A percentile compares a stretch with the other conserved stretches of the same genome.
Conservation (phyloP, 2,113 vertebrate species). For the Hippopotamus amphibius region DNA sequence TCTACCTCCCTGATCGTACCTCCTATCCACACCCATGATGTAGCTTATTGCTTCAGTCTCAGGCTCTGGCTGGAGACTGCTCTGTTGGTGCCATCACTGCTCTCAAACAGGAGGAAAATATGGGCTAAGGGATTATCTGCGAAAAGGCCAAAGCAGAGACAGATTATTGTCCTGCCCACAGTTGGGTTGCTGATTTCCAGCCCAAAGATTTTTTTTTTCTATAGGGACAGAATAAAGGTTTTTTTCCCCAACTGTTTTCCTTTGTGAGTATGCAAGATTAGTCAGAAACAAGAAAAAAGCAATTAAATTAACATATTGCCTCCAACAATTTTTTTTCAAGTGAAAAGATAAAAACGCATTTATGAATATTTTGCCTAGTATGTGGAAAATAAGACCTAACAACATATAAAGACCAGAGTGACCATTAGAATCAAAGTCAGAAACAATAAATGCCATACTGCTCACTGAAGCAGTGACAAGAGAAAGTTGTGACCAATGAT, state of each 20-base stretch:
- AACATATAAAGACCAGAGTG: not conserved
- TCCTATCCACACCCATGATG: accelerated
- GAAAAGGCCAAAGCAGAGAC: not conserved
- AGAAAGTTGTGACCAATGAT: not conserved
- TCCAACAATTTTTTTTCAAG: slow-evolving; percentile 67
- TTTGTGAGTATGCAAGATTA: slow-evolving; percentile 68
- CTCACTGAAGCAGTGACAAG: not conserved
- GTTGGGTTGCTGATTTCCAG: not conserved
- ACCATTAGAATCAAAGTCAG: not conserved
- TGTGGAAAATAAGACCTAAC: slow-evolving; percentile 48
- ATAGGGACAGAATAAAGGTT: not conserved
- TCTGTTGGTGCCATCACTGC: not conserved
- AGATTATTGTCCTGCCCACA: not conserved
- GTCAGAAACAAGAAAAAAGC: slow-evolving; percentile 49
- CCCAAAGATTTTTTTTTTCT: not conserved
- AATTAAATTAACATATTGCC: slow-evolving; percentile 68
- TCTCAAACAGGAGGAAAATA: not conserved
- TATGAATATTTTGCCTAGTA: slow-evolving; percentile 14
- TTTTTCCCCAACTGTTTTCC: not conserved
- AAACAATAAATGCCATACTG: not conserved
- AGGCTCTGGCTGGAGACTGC: not conserved
- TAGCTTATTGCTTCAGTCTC: not conserved
- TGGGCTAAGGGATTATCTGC: no score
- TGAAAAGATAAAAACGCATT: slow-evolving; percentile 32
- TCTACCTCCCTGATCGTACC: not conserved